These are phyloP conservation scores for Trichosurus vulpecula DNA, from an alignment of 2,797 vertebrate species.

Conservation along the genomic window DNA sequence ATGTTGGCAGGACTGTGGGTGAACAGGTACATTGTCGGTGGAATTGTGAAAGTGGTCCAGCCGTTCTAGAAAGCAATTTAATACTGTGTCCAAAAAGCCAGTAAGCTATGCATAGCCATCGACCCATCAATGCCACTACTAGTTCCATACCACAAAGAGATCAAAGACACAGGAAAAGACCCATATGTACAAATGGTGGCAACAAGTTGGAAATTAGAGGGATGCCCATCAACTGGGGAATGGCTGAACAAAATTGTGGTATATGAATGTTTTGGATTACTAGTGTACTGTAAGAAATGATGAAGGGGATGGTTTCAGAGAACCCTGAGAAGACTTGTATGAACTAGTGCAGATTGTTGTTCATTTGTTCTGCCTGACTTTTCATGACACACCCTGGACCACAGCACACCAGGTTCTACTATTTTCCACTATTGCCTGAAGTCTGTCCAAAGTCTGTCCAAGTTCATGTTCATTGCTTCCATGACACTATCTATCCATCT, in stretches of 20 bases:
- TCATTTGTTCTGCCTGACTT: too few relatives aligned
- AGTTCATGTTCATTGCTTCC: too few relatives aligned
- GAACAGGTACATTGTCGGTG: neutral
- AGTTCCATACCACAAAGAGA: neutral
- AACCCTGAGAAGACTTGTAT: too few relatives aligned
- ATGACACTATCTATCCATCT: too few relatives aligned
- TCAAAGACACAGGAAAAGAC: neutral
- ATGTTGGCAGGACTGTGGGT: neutral
- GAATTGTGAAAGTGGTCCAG: neutral
- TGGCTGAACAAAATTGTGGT: neutral
- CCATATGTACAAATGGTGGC: neutral
- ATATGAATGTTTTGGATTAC: neutral
- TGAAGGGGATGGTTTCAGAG: too few relatives aligned
- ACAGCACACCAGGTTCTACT: too few relatives aligned
- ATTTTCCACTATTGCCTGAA: too few relatives aligned
- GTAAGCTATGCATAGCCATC: neutral
- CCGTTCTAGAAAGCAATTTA: neutral
- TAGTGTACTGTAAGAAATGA: neutral
- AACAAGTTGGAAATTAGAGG: neutral
- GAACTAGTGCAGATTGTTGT: too few relatives aligned
- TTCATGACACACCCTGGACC: too few relatives aligned
- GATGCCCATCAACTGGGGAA: neutral
- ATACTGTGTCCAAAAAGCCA: neutral
- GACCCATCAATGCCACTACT: neutral
- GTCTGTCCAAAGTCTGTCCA: too few relatives aligned